Conservation (phyloP, 1,140 invertebrate species). For the Myzus persicae region DNA sequence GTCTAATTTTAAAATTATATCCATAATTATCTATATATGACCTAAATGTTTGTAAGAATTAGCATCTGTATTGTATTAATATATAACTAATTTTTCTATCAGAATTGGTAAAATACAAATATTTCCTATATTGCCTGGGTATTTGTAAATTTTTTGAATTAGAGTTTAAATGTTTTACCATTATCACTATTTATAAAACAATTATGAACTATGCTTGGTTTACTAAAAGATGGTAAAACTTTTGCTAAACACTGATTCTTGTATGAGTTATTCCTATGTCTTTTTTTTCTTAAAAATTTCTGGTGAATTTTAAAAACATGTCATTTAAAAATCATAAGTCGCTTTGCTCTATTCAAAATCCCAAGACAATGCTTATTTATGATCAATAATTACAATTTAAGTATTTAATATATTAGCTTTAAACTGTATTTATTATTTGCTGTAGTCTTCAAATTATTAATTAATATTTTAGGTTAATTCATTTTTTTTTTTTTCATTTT, state of each 20-base stretch:
- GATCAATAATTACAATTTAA: neutral
- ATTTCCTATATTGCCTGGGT: no score
- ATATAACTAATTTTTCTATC: neutral
- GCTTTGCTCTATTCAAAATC: neutral
- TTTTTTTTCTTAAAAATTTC: neutral
- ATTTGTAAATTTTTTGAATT: neutral
- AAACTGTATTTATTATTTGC: neutral
- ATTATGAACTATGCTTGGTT: neutral
- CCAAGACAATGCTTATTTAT: neutral
- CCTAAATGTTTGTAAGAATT: neutral
- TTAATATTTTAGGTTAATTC: conserved; percentile 7
- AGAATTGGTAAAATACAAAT: no score
- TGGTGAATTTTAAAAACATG: neutral
- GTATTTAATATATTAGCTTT: neutral
- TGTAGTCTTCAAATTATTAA: neutral
- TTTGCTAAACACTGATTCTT: neutral
- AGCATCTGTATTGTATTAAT: neutral
- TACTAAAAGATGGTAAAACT: neutral
- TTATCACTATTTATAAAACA: neutral
- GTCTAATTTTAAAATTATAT: conserved; percentile 1
- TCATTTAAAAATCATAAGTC: neutral
- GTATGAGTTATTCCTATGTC: neutral
- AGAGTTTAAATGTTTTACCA: no score
- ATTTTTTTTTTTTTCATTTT: conserved; percentile 69
- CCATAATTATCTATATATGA: neutral